A percentile compares a stretch with the other conserved stretches of the same genome.
Conservation (phyloP, 2,113 vertebrate species). For the Aegotheles bennettii region DNA sequence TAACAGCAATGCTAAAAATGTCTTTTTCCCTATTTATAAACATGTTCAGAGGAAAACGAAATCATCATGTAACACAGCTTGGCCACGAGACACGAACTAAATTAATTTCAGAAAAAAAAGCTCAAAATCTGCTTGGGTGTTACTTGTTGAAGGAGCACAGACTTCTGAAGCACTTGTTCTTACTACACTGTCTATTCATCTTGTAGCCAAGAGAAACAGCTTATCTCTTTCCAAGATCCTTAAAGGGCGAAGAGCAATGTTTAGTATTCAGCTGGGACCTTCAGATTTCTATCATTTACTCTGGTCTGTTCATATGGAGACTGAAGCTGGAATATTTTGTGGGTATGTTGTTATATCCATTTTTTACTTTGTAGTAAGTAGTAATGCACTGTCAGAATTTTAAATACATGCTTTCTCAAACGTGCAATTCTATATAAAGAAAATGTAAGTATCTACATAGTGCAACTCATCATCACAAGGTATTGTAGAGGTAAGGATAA, state of each 20-base stretch:
- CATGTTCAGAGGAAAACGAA: neutral
- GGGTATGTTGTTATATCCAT: neutral
- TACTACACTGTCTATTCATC: neutral
- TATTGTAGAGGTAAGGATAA: neutral
- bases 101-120: neutral
- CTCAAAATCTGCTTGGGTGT: neutral
- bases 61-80: neutral
- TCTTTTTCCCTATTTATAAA: neutral
- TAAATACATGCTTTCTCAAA: neutral
- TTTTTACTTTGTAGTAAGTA: neutral
- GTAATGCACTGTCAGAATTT: neutral
- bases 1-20: neutral
- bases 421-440: neutral
- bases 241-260: neutral
- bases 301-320: neutral
- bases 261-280: neutral
- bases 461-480: neutral
- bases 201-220: neutral
- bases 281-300: neutral
- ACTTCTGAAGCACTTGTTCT: neutral
- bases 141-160: neutral
- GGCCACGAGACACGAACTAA: neutral
- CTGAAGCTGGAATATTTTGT: neutral
- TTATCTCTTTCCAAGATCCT: neutral
- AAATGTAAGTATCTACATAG: rapidly evolving